Evolutionary conservation across 2,797 vertebrate species (phyloP).

Genomic region (Etheostoma perlongum): DNA sequence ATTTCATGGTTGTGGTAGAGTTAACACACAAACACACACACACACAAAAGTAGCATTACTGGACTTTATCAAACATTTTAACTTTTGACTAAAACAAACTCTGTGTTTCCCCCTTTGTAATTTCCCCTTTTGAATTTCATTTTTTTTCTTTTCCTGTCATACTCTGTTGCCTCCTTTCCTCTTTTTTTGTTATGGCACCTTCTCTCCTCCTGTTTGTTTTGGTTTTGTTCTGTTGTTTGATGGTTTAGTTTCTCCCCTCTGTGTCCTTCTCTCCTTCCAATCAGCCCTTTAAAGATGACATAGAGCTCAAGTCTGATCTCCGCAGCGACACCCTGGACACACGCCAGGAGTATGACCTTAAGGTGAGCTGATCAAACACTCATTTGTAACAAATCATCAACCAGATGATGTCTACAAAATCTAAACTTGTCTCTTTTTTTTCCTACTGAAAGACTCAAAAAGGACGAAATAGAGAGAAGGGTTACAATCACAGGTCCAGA

Average conservation of each 20-base stretch:
- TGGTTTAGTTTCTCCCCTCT: constrained; percentile 89
- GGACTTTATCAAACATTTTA: no score
- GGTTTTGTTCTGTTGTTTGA: constrained; percentile 79
- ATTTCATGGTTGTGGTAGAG: no score
- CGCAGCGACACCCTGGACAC: constrained; percentile 93
- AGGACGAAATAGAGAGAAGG: not conserved
- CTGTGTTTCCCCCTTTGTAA: constrained; percentile 52
- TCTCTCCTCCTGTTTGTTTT: constrained; percentile 63
- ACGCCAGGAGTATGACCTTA: constrained; percentile 96
- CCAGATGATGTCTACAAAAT: not conserved
- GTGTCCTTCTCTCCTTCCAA: constrained; percentile 84
- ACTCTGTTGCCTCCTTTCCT: constrained; percentile 71
- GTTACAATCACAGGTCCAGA: not conserved
- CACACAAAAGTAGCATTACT: no score
- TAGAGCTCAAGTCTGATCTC: constrained; percentile 95
- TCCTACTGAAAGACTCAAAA: not conserved
- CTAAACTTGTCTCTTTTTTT: not conserved
- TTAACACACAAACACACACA: no score
- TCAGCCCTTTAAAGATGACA: constrained; percentile 97
- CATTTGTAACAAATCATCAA: not conserved
- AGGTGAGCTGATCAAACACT: constrained; percentile 83
- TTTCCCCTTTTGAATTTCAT: constrained; percentile 63
- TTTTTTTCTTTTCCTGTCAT: constrained; percentile 72
- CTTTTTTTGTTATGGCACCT: constrained; percentile 51
- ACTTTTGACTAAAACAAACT: constrained; percentile 55